These are phyloP conservation scores for Trimorus sp. DNA, from an alignment of 2,888 invertebrate species.

Conservation along the genomic window DNA sequence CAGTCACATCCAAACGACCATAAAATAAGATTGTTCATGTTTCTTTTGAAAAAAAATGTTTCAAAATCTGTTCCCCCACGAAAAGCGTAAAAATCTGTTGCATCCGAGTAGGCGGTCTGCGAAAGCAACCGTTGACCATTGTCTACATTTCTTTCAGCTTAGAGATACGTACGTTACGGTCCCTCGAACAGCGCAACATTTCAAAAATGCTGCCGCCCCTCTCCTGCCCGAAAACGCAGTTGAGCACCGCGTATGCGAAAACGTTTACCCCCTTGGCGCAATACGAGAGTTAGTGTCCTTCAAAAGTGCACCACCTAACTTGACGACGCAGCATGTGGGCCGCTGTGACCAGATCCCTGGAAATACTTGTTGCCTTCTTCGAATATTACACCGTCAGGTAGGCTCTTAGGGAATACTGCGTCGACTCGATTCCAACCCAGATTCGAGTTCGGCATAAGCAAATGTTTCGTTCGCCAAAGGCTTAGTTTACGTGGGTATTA, in stretches of 20 bases:
- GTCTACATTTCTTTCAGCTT: neutral
- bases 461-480: too few species aligned
- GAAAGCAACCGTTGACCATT: neutral
- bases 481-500: too few species aligned
- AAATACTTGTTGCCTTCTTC: constrained; percentile 91
- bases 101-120: neutral
- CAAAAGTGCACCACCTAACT: constrained; percentile 34
- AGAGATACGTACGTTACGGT: too few species aligned
- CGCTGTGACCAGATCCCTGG: constrained; percentile 90
- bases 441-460: too few species aligned
- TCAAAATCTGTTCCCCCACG: too few species aligned
- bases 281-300: constrained; percentile 46
- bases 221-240: too few species aligned
- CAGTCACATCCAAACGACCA: neutral
- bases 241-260: constrained; percentile 17
- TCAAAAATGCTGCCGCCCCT: constrained; percentile 26
- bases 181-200: neutral
- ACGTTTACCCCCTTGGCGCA: constrained; percentile 16
- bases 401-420: constrained; percentile 67
- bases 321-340: constrained; percentile 86
- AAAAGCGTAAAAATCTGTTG: constrained; percentile 2
- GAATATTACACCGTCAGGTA: constrained; percentile 91
- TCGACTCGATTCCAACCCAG: too few species aligned
- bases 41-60: too few species aligned
- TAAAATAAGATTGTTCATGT: neutral